These are phyloP conservation scores for Zaprionus ghesquierei DNA, from an alignment of 1,140 invertebrate species.

Conservation along the genomic window DNA sequence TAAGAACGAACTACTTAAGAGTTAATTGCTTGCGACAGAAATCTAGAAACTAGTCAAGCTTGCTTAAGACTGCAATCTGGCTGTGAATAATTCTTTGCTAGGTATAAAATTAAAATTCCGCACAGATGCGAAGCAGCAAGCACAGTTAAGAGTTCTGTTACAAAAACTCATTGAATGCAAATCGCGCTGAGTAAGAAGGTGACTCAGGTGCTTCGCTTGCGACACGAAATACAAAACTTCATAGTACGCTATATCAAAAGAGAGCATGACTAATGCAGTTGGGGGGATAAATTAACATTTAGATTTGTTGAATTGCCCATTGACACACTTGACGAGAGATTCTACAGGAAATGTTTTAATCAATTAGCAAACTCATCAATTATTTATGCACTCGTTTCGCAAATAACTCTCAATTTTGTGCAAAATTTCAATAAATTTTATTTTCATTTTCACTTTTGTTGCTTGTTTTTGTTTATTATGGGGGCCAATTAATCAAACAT, in stretches of 20 bases:
- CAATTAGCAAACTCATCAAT: constrained; percentile 16
- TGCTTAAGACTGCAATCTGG: no score
- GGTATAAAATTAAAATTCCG: background rate
- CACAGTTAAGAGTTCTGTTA: background rate
- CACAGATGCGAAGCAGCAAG: background rate
- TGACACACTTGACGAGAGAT: constrained; percentile 15
- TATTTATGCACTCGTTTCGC: constrained; percentile 22
- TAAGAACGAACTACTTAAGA: background rate
- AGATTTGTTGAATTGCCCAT: background rate
- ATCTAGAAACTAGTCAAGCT: no score
- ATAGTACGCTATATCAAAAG: background rate
- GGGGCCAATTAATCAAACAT: constrained; percentile 59
- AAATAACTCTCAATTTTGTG: background rate
- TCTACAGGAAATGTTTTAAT: constrained; percentile 4
- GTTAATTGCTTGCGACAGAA: background rate
- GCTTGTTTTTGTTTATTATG: constrained; percentile 26
- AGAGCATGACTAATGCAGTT: background rate
- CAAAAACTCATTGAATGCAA: background rate
- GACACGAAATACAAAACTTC: background rate
- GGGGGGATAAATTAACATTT: background rate
- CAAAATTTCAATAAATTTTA: constrained; percentile 8
- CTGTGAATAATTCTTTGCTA: background rate
- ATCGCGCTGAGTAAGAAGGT: background rate
- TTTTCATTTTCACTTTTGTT: constrained; percentile 16
- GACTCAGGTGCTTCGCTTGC: no score